Base-by-base conservation (phyloP, 2,888 invertebrate genomes). In the Amphimallon solstitiale region DNA sequence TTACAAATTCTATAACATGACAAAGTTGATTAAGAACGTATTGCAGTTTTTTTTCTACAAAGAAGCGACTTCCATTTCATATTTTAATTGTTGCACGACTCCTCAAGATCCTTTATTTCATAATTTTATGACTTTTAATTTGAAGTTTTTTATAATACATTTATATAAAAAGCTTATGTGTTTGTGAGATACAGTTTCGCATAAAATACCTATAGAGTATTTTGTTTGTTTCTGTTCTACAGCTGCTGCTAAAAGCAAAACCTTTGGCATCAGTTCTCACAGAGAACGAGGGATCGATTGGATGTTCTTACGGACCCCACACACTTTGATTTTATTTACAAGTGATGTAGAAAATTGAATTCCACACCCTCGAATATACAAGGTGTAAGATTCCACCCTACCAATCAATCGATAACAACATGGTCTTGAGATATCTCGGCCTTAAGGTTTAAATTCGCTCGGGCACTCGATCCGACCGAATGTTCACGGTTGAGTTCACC, bases 301-400 rank as follows among this genome's bases (percentile, higher is more conserved):
- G 62, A 52, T 40, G 66, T 54, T 63, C 62, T 62, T 56, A 19
- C 49, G 51, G 54, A 65, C 65, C 66, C 66, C 66, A 63, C 66
- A 76, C 77, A 77, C 80, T 81, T 76, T 80, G 81, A 82, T 82
- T 82, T 82, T 81, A 82, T 82, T 82, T 81, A 80, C 81, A 81
- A 82, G 80, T 81, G 81, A 82, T 82, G 82, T 82, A 82, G 82
- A 82, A 82, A 82, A 82, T 82, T 82, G 82, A 80, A 82, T 81
- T 82, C 78, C 80, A 77, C 81, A 76, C 80, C 81, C 81, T 77
- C 77, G 62, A 48, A 75, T 68, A 70, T 73, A 66, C 72, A 78
- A 79, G 79, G 79, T 79, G 79, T 77, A 76, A 76, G 76, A 77
- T 78, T 78, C 77, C 77, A 74, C 73, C 75, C 73, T 71, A 66